Evolutionary conservation across 2,888 invertebrate species (phyloP).

Genomic region (Drosophila sordidula): DNA sequence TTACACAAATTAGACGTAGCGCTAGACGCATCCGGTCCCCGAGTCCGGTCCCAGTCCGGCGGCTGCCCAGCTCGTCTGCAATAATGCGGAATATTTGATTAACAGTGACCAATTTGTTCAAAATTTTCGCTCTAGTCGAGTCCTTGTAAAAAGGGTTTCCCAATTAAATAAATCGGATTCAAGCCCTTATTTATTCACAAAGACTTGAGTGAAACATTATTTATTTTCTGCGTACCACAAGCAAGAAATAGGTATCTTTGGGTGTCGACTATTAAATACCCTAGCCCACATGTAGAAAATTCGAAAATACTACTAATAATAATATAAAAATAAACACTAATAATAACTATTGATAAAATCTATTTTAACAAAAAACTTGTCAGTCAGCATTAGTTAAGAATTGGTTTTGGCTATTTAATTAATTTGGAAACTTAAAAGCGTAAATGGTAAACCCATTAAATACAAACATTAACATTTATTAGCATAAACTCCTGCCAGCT

Average conservation of each 20-base stretch:
- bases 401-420: background rate
- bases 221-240: background rate
- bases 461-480: too few species aligned
- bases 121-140: background rate
- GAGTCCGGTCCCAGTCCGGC: background rate
- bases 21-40: slow-evolving; percentile 35
- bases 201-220: background rate
- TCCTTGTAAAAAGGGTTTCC: background rate
- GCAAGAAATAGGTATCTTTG: too few species aligned
- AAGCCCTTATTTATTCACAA: background rate
- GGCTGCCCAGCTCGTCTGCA: background rate
- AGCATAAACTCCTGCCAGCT: too few species aligned
- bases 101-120: slow-evolving; percentile 3
- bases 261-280: too few species aligned
- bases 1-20: slow-evolving; percentile 63
- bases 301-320: too few species aligned
- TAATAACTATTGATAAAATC: too few species aligned
- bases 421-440: too few species aligned
- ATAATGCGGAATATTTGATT: slow-evolving; percentile 22
- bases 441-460: too few species aligned
- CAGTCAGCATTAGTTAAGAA: background rate
- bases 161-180: background rate
- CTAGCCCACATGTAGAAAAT: too few species aligned
- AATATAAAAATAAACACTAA: too few species aligned
- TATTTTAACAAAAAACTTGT: background rate